Base-by-base conservation (phyloP, 2,113 vertebrate genomes). In the Bubo scandiacus region DNA sequence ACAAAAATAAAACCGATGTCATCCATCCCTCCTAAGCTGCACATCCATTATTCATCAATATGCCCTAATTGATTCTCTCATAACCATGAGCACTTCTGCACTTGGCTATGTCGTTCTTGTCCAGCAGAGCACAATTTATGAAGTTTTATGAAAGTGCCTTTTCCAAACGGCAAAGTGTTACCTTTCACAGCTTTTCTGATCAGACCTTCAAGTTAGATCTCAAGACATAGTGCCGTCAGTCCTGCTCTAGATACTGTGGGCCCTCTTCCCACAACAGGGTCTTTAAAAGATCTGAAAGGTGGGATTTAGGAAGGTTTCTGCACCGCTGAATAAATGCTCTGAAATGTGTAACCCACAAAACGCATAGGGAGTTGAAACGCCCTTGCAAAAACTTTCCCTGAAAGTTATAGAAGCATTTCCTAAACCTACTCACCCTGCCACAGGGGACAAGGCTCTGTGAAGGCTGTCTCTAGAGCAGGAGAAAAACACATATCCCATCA, bases 41-140 rank as follows among this genome's bases (percentile, higher is more conserved):
- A 74, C 62, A 96, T 96, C 67, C 85, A 96, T 96, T 96, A 96
- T 97, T 96, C 96, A 97, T 96, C 85, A 93, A 43, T 77, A 71
- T 94, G 92, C 85, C 79, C 84, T 96, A 97, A 97, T 93, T 96
- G 92, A 90, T 95, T 90, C 96, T 92, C 89, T 89, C 91, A 68
- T 92, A 97, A 92, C 93, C 90, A 94, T 78, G 71, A 92, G 88
- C 86, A 87, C 88, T 96, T 84, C 88, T 95, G 88, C 43, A 57
- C 75, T 93, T 88, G 95, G 85, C 88, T 83, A 20, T 84, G 40
- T 65, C 66, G 9, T 91, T 87, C 92, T 61, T 88, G 86, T 78
- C 92, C 94, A 92, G 66, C 57, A 93, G 52, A 91, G 57, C 59
- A 83, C 72, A 94, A 65, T 95, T 89, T 92, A 74, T 71, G 25